phyloP scores from a whole-genome alignment of 2,888 invertebrate species.

The Taphrorychus bicolor region DNA sequence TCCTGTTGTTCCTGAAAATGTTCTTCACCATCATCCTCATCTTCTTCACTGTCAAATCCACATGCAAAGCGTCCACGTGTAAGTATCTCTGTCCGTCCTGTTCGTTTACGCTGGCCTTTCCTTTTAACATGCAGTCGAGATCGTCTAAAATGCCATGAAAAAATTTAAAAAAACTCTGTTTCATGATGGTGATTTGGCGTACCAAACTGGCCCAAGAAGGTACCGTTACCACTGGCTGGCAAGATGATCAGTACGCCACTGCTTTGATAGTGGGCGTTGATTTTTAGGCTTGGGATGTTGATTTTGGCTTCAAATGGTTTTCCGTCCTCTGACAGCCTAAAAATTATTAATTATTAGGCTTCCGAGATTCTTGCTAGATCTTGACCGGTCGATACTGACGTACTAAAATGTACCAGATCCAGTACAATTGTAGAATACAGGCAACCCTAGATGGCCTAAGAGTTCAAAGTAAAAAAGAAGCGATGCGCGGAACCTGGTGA shows the following conservation, averaged over 20 bases:
- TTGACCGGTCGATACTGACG: too few species aligned
- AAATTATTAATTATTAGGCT: too few species aligned
- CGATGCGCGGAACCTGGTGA: too few species aligned
- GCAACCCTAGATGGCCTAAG: too few species aligned
- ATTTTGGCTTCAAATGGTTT: slow-evolving; percentile 71
- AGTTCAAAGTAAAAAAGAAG: too few species aligned
- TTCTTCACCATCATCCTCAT: slow-evolving; percentile 71
- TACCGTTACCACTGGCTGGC: slow-evolving; percentile 75
- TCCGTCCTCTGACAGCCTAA: slow-evolving; percentile 65
- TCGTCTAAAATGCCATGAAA: slow-evolving; percentile 59
- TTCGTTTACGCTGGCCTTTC: slow-evolving; percentile 62
- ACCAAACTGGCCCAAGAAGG: slow-evolving; percentile 71
- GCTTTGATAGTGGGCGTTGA: slow-evolving; percentile 72
- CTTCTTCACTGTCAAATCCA: slow-evolving; percentile 68
- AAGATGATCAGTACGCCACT: slow-evolving; percentile 73
- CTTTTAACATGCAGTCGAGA: slow-evolving; percentile 66
- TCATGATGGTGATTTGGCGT: slow-evolving; percentile 59
- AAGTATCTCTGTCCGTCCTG: slow-evolving; percentile 63
- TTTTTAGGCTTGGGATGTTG: slow-evolving; percentile 69
- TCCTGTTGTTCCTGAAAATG: slow-evolving; percentile 73
- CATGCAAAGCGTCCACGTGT: slow-evolving; percentile 68
- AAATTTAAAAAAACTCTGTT: not conserved
- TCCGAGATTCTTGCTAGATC: too few species aligned
- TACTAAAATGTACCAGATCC: too few species aligned
- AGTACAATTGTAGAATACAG: too few species aligned